phyloP scores from a whole-genome alignment of 2,888 invertebrate genomes.

The Ophion costatus region DNA sequence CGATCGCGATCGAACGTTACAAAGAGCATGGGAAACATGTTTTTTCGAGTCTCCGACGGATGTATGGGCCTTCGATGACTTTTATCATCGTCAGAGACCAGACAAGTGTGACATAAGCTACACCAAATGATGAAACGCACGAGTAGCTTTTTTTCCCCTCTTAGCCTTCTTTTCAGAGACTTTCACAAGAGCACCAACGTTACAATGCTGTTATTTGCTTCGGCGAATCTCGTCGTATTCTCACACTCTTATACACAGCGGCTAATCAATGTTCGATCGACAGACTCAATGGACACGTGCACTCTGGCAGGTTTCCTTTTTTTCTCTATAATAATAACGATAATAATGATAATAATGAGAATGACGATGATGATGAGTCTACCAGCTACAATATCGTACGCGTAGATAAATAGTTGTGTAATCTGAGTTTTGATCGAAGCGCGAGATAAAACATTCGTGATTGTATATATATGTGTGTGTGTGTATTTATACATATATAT shows the following conservation, averaged over 20 bases:
- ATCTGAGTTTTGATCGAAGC: slow-evolving; percentile 74
- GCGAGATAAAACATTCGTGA: slow-evolving; percentile 81
- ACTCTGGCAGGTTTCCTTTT: not conserved
- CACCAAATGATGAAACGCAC: slow-evolving; percentile 26
- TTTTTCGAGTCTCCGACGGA: not conserved
- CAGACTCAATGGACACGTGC: slow-evolving; percentile 9
- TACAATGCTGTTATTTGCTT: not conserved
- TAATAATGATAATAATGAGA: slow-evolving; percentile 16
- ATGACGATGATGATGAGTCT: slow-evolving; percentile 34
- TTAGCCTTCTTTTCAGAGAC: slow-evolving; percentile 25
- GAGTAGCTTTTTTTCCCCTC: not conserved
- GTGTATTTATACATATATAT: not conserved
- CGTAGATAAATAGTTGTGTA: slow-evolving; percentile 76
- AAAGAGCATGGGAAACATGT: slow-evolving; percentile 33
- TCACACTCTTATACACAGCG: slow-evolving; percentile 1
- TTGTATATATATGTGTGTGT: slow-evolving; percentile 39
- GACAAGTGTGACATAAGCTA: slow-evolving; percentile 1
- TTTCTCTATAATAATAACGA: slow-evolving; percentile 25
- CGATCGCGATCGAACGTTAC: not conserved
- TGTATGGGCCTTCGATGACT: not conserved
- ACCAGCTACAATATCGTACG: slow-evolving; percentile 57
- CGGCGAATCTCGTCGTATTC: slow-evolving; percentile 12
- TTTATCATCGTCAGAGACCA: slow-evolving; percentile 13
- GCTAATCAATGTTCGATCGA: slow-evolving; percentile 16
- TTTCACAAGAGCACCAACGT: slow-evolving; percentile 33